Percentiles rank a stretch among this genome's conserved stretches.
These are phyloP conservation scores for Chaetodon trifasciatus DNA, from an alignment of 2,797 vertebrate genomes.

Conservation along the genomic window DNA sequence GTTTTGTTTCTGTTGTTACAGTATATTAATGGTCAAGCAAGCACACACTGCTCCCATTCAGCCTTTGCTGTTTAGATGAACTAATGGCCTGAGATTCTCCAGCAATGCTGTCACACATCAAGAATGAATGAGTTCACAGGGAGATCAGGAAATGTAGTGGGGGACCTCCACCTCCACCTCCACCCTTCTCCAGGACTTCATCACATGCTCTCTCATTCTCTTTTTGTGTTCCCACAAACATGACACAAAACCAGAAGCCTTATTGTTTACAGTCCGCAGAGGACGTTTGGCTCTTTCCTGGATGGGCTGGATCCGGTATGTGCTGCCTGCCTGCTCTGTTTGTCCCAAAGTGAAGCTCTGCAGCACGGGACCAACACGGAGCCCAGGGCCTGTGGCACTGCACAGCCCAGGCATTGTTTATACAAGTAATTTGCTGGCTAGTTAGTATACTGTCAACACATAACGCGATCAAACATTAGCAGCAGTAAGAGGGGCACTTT, in stretches of 20 bases:
- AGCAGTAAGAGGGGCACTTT: slow-evolving; percentile 7
- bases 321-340: slow-evolving; percentile 52
- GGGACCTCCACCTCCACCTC: slow-evolving; percentile 18
- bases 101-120: slow-evolving; percentile 51
- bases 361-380: slow-evolving; percentile 28
- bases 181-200: slow-evolving; percentile 12
- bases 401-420: slow-evolving; percentile 19
- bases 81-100: slow-evolving; percentile 38
- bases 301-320: slow-evolving; percentile 79
- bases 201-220: slow-evolving; percentile 55
- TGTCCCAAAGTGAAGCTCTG: slow-evolving; percentile 44
- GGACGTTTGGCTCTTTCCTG: slow-evolving; percentile 79
- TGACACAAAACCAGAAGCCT: slow-evolving; percentile 68
- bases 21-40: slow-evolving; percentile 11
- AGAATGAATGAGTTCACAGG: slow-evolving; percentile 55
- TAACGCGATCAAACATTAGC: slow-evolving; percentile 13
- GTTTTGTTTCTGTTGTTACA: slow-evolving; percentile 12
- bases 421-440: slow-evolving; percentile 39
- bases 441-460: slow-evolving; percentile 40
- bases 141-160: slow-evolving; percentile 30
- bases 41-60: slow-evolving; percentile 16
- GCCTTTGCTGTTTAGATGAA: slow-evolving; percentile 28
- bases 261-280: slow-evolving; percentile 78
- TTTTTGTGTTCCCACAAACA: slow-evolving; percentile 68
- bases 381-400: slow-evolving; percentile 25